Conservation (phyloP, 2,113 vertebrate species). For the Pipa parva region DNA sequence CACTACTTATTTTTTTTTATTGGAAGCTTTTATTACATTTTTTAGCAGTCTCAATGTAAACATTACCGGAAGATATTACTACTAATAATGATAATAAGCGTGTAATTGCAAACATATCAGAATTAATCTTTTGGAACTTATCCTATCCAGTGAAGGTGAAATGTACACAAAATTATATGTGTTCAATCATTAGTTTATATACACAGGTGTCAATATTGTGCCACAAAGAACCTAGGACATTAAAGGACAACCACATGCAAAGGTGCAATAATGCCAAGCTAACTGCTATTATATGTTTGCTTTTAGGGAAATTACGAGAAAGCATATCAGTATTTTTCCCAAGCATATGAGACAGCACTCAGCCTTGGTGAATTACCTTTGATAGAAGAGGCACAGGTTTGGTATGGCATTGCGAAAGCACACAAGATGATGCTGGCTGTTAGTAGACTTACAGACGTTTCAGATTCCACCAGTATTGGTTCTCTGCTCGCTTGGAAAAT, state of each 20-base stretch:
- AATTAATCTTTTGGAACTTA: no score
- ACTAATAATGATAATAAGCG: not conserved
- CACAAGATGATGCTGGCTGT: slow-evolving; percentile 61
- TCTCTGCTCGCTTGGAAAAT: slow-evolving; percentile 64
- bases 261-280: not conserved
- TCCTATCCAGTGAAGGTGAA: not conserved
- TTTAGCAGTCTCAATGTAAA: not conserved
- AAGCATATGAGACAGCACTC: slow-evolving; percentile 61
- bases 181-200: no score
- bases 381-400: slow-evolving; percentile 65
- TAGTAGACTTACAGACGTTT: slow-evolving; percentile 50
- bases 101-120: not conserved
- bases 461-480: slow-evolving; percentile 52
- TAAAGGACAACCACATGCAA: not conserved
- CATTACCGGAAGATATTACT: not conserved
- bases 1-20: not conserved
- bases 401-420: slow-evolving; percentile 60
- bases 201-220: not conserved
- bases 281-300: slow-evolving; percentile 37
- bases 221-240: not conserved
- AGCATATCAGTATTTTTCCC: slow-evolving; percentile 63
- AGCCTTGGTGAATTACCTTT: slow-evolving; percentile 44
- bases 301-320: slow-evolving; percentile 63
- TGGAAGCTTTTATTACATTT: not conserved
- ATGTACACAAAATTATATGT: not conserved